Percentiles rank a stretch among this genome's conserved stretches.
Conservation (phyloP, 2,888 invertebrate genomes). For the Ennomos erosarius region DNA sequence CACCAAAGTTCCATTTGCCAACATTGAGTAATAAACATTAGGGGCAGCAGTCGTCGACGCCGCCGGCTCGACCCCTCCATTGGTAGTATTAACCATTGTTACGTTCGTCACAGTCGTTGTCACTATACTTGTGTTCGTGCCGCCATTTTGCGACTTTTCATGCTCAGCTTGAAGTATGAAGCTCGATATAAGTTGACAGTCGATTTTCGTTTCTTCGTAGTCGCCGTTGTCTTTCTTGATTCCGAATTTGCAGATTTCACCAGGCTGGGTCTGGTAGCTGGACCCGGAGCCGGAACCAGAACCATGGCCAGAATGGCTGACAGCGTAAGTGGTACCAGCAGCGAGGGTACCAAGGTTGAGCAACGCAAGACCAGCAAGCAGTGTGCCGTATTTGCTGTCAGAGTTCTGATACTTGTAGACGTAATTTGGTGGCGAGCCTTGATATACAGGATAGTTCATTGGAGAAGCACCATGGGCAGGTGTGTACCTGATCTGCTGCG, state of each 20-base stretch:
- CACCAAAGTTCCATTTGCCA: conserved; percentile 70
- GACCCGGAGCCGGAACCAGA: conserved; percentile 24
- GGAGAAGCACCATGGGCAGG: conserved; percentile 60
- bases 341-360: conserved; percentile 73
- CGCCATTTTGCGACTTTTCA: conserved; percentile 42
- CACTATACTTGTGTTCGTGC: conserved; percentile 57
- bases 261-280: conserved; percentile 61
- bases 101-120: conserved; percentile 68
- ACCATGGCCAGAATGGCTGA: conserved; percentile 44
- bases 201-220: conserved; percentile 75
- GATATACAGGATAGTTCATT: conserved; percentile 69
- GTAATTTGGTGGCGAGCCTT: conserved; percentile 68
- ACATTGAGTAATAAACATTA: conserved; percentile 56
- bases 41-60: conserved; percentile 39
- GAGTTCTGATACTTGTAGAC: conserved; percentile 75
- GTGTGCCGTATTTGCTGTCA: conserved; percentile 74
- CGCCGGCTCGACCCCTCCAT: conserved; percentile 45
- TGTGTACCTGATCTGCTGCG: conserved; percentile 68
- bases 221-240: conserved; percentile 73
- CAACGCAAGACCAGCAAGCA: conserved; percentile 71
- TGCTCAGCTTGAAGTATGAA: conserved; percentile 66
- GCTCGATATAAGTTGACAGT: conserved; percentile 72
- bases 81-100: conserved; percentile 62
- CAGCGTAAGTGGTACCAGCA: conserved; percentile 57
- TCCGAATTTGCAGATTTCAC: conserved; percentile 75